Conservation (phyloP, 2,797 vertebrate species). For the Heterohyrax brucei region DNA sequence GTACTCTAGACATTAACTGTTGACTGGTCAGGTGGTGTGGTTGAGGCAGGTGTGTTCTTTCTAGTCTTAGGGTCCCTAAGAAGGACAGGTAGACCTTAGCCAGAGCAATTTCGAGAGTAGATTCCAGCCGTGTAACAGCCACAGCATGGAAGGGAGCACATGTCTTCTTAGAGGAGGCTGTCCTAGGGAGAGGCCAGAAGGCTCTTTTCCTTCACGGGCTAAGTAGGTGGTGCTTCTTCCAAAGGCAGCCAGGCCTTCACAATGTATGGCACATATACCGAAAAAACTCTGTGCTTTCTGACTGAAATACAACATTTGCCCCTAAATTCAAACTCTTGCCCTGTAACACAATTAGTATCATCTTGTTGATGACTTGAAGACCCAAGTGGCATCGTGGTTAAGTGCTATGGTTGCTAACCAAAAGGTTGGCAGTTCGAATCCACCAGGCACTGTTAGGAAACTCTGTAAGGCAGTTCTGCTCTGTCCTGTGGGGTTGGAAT, state of each 20-base stretch:
- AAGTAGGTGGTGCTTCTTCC: not conserved
- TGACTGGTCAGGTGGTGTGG: not conserved
- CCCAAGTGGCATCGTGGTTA: no score
- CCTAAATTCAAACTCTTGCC: conserved; percentile 32
- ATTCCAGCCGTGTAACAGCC: not conserved
- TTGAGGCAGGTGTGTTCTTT: not conserved
- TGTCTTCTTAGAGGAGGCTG: not conserved
- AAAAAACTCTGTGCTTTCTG: conserved; percentile 4
- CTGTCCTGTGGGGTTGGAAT: no score
- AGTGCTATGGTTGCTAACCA: no score
- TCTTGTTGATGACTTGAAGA: conserved; percentile 8
- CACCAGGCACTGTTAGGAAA: no score
- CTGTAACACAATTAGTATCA: conserved; percentile 12
- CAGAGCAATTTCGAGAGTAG: conserved; percentile 25
- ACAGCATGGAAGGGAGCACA: not conserved
- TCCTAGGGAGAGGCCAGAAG: not conserved
- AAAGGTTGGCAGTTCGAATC: no score
- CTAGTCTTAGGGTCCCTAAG: not conserved
- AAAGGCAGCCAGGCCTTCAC: not conserved
- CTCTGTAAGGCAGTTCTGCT: no score
- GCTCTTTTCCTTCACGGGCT: not conserved
- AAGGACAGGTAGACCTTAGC: not conserved
- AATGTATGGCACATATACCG: not conserved
- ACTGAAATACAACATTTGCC: not conserved
- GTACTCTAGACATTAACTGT: not conserved